These are phyloP conservation scores for Bufo bufo DNA, from an alignment of 2,113 vertebrate genomes.

Conservation along the genomic window DNA sequence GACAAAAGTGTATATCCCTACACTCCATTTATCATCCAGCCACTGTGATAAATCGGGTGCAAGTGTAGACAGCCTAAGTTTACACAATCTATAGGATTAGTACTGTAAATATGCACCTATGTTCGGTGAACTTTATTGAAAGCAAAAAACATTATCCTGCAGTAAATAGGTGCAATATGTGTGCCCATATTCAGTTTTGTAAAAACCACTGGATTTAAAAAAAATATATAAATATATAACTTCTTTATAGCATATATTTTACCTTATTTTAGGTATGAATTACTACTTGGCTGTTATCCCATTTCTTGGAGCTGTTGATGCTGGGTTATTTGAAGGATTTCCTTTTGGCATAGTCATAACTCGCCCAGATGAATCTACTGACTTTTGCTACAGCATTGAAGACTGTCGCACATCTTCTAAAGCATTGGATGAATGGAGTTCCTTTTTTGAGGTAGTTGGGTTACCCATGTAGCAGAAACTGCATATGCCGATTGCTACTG, in stretches of 20 bases:
- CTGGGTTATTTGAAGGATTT: constrained; percentile 68
- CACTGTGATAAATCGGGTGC: no score
- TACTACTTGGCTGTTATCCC: constrained; percentile 72
- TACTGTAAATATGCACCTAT: no score
- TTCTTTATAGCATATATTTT: background rate
- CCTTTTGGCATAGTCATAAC: constrained; percentile 64
- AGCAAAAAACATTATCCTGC: no score
- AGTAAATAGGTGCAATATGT: no score
- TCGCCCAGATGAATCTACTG: constrained; percentile 61
- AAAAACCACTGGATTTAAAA: background rate
- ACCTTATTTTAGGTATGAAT: constrained; percentile 70
- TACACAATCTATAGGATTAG: no score
- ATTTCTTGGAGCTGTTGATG: constrained; percentile 73
- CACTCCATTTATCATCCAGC: no score
- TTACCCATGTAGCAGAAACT: background rate
- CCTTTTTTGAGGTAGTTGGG: constrained; percentile 72
- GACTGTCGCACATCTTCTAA: constrained; percentile 62
- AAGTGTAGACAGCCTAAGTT: no score
- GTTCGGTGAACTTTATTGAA: no score
- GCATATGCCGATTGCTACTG: background rate
- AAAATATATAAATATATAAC: background rate
- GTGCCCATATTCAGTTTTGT: background rate
- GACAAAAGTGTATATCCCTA: no score
- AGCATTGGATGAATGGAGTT: constrained; percentile 70
- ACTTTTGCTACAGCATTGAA: constrained; percentile 68